Base-by-base conservation (phyloP, 1,140 invertebrate species). In the Aethina tumida region DNA sequence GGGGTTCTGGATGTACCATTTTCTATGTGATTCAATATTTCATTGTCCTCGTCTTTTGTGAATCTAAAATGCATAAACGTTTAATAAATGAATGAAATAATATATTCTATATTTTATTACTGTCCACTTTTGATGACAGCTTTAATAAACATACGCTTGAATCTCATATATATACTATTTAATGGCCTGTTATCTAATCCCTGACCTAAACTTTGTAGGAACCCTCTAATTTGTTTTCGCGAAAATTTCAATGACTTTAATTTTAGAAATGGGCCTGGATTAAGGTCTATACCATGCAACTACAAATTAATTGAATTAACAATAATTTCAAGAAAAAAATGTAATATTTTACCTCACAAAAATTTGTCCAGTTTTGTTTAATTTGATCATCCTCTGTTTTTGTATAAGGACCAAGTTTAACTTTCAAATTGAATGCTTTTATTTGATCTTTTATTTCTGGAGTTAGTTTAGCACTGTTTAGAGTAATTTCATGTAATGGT, bases 291-390 rank as follows among this genome's bases (percentile, higher is more conserved):
- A 25, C 35, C 14, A 22, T 45, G 43, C 6, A 33, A 8, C 43
- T 45, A 22, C 26, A 44, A 43, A n/a, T 25, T 21, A n/a, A 38
- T 6, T 1, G 16, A 31, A 27, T 14, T 16, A 27, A 28, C 6
- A 5, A 24, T 35, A 6, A 8, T 16, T n/a, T 14, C 10, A 16
- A 36, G 29, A 42, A 42, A 28, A 28, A 12, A 36, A 14, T 7
- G n/a, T 21, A 38, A 31, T 9, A 38, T 15, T 24, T 38, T 26
- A 46, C 44, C 24, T 41, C 27, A 21, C 44, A 46, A 18, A 46
- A 46, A 7, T 31, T 6, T 15, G 21, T 12, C 44, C 44, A 46
- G 27, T 46, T 46, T n/a, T 32, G 21, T 25, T 22, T 41, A 9
- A 46, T 41, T 8, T 10, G 26, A 19, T 33, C 28, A 27, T 46